A percentile compares a stretch with the other conserved stretches of the same genome.
phyloP scores from a whole-genome alignment of 2,888 invertebrate species.

The Bugulina stolonifera region DNA sequence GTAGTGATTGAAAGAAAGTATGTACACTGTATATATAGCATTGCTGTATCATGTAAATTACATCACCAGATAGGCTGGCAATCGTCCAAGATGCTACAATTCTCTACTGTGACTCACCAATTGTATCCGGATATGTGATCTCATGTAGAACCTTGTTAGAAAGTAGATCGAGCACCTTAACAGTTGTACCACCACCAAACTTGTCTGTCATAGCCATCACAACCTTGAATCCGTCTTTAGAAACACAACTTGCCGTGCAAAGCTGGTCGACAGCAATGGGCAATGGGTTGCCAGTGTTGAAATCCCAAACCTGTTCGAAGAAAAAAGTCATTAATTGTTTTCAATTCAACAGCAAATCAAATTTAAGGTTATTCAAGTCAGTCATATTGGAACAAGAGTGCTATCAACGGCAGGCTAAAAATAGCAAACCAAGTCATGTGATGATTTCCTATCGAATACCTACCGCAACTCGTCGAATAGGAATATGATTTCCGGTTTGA shows the following conservation, averaged over 20 bases:
- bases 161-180: conserved; percentile 51
- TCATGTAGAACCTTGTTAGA: conserved; percentile 48
- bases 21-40: no score
- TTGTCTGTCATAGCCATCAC: conserved; percentile 49
- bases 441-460: no score
- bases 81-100: neutral
- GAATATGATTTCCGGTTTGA: conserved; percentile 43
- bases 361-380: no score
- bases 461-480: conserved; percentile 49
- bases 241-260: conserved; percentile 49
- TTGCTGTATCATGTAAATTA: no score
- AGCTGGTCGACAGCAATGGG: conserved; percentile 48
- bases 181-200: conserved; percentile 48
- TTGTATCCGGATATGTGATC: conserved; percentile 42
- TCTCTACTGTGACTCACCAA: no score
- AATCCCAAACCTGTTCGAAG: conserved; percentile 50
- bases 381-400: no score
- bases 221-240: conserved; percentile 49
- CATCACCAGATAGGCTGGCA: neutral
- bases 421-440: neutral
- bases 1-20: no score
- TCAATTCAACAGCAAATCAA: no score
- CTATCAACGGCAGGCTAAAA: no score
- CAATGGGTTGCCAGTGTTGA: conserved; percentile 46
- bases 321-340: neutral